A percentile compares a stretch with the other conserved stretches of the same genome.
Evolutionary conservation across 2,797 vertebrate genomes (phyloP).

Genomic region (Eulemur rubriventer): DNA sequence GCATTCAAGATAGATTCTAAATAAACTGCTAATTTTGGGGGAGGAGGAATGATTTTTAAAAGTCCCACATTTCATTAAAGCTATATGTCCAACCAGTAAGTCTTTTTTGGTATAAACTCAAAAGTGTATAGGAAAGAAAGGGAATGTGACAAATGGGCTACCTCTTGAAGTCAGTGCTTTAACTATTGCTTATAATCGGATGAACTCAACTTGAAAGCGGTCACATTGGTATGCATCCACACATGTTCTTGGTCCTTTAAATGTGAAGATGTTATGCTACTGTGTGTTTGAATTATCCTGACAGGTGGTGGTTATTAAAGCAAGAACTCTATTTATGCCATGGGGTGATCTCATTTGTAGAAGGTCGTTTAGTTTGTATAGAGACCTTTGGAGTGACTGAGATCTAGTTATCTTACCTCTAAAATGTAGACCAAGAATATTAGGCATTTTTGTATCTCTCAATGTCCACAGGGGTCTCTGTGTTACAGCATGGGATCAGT

Average conservation of each 20-base stretch:
- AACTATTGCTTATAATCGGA: neutral
- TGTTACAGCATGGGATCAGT: neutral
- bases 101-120: neutral
- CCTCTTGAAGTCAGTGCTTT: neutral
- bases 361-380: conserved; percentile 1
- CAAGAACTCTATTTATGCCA: conserved; percentile 11
- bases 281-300: neutral
- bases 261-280: neutral
- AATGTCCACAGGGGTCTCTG: neutral
- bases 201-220: neutral
- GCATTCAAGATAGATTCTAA: neutral
- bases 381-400: conserved; percentile 7
- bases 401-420: neutral
- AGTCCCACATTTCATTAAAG: neutral
- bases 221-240: neutral
- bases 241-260: neutral
- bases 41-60: neutral
- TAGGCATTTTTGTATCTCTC: neutral
- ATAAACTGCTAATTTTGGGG: neutral
- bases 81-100: neutral
- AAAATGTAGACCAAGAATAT: conserved; percentile 2
- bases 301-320: neutral
- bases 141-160: neutral
- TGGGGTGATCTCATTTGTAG: neutral
- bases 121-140: neutral